phyloP scores from a whole-genome alignment of 2,797 vertebrate genomes.

The Crypturellus tataupa region DNA sequence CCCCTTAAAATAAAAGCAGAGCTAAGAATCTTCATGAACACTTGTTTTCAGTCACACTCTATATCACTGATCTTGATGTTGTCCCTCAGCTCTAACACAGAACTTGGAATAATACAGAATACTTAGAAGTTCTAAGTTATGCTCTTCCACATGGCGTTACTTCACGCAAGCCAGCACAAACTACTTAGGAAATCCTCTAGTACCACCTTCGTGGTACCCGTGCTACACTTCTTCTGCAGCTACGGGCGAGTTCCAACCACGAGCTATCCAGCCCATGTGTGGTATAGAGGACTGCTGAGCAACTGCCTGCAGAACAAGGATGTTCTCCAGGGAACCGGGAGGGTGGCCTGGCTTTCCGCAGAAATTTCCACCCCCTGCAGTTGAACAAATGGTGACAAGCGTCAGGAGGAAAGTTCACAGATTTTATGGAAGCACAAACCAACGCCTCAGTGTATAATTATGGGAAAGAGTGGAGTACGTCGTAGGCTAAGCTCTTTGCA shows the following conservation, averaged over 20 bases:
- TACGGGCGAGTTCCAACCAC: no score
- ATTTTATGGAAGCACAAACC: not conserved
- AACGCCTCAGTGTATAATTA: not conserved
- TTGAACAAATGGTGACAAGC: not conserved
- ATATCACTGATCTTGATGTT: not conserved
- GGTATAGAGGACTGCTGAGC: not conserved
- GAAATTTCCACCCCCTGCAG: not conserved
- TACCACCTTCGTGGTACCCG: not conserved
- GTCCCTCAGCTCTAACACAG: not conserved
- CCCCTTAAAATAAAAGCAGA: not conserved
- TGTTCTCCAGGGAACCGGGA: not conserved
- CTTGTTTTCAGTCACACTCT: not conserved
- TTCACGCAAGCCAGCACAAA: not conserved
- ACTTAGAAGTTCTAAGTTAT: not conserved
- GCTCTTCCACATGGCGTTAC: not conserved
- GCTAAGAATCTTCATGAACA: not conserved
- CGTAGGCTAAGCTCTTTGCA: not conserved
- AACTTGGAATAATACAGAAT: not conserved
- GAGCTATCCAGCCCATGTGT: not conserved
- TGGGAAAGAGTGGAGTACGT: not conserved
- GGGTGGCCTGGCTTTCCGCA: not conserved
- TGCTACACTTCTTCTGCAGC: not conserved
- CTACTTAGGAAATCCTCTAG: not conserved
- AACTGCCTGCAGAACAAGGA: not conserved
- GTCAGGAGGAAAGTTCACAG: not conserved